Conservation (phyloP, 2,797 vertebrate genomes). For the Artibeus lituratus region DNA sequence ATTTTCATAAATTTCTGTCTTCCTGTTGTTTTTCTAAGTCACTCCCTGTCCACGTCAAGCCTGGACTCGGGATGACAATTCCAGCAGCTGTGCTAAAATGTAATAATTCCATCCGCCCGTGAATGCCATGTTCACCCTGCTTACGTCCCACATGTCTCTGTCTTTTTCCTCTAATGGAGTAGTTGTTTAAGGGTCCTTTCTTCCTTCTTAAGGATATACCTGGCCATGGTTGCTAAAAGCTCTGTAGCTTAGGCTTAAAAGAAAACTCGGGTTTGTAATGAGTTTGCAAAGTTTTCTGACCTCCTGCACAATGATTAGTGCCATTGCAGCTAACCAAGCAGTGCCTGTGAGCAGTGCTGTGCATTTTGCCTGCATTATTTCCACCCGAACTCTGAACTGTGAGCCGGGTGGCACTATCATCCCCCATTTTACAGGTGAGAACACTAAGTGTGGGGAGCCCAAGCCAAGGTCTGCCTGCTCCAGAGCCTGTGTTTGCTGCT, state of each 20-base stretch:
- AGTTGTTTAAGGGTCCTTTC: background rate
- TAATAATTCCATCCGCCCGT: background rate
- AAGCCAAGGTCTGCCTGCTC: background rate
- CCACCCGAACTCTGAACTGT: background rate
- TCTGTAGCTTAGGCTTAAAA: background rate
- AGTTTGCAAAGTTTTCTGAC: background rate
- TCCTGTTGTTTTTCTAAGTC: conserved; percentile 57
- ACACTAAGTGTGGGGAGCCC: background rate
- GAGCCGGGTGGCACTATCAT: background rate
- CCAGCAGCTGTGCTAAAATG: background rate
- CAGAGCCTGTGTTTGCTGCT: accelerated
- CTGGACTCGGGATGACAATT: conserved; percentile 45
- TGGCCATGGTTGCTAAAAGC: background rate
- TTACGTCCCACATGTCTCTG: background rate
- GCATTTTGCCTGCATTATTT: background rate
- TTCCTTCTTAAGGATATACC: background rate
- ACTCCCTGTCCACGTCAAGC: conserved; percentile 52
- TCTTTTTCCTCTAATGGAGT: background rate
- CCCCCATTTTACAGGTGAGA: background rate
- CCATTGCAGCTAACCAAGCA: background rate
- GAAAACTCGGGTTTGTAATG: background rate
- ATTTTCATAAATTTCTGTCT: conserved; percentile 62
- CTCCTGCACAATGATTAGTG: background rate
- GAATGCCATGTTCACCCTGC: background rate
- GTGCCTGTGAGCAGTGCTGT: background rate